phyloP scores from a whole-genome alignment of 1,140 invertebrate genomes.

The Zaprionus africanus region DNA sequence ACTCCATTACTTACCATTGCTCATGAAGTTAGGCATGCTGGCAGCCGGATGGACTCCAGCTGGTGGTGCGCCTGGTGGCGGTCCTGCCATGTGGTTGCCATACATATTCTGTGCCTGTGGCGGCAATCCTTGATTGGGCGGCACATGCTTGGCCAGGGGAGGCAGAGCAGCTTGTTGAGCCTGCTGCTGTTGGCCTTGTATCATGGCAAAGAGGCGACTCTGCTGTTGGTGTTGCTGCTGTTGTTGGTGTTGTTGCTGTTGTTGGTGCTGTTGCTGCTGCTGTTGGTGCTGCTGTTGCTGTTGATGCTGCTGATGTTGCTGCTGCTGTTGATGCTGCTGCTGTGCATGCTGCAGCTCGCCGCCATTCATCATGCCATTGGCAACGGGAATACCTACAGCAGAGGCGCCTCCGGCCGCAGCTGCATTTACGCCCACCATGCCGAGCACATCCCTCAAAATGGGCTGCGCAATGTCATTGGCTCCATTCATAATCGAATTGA shows the following conservation, averaged over 20 bases:
- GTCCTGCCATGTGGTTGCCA: slow-evolving; percentile 54
- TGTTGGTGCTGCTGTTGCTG: slow-evolving; percentile 52
- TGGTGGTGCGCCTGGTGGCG: slow-evolving; percentile 32
- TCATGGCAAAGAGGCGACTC: slow-evolving; percentile 70
- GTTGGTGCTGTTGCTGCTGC: slow-evolving; percentile 57
- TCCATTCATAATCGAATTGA: slow-evolving; percentile 82
- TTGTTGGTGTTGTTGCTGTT: slow-evolving; percentile 50
- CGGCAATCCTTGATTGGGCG: slow-evolving; percentile 30
- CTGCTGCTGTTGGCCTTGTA: slow-evolving; percentile 64
- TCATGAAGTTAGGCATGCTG: slow-evolving; percentile 56
- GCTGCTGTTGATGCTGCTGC: slow-evolving; percentile 36
- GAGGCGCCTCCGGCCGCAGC: slow-evolving; percentile 8
- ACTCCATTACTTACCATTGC: slow-evolving; percentile 58
- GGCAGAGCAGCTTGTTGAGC: slow-evolving; percentile 32
- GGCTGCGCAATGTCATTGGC: slow-evolving; percentile 81
- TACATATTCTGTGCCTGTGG: slow-evolving; percentile 49
- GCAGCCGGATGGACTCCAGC: slow-evolving; percentile 41
- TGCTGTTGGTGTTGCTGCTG: slow-evolving; percentile 57
- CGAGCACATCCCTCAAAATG: slow-evolving; percentile 76
- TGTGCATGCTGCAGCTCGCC: slow-evolving; percentile 54
- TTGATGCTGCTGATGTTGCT: slow-evolving; percentile 41
- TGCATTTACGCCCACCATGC: slow-evolving; percentile 64
- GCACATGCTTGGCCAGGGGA: slow-evolving; percentile 27
- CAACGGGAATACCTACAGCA: slow-evolving; percentile 28
- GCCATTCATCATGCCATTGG: slow-evolving; percentile 61